phyloP scores from a whole-genome alignment of 1,140 invertebrate species.

The Acromyrmex echinatior region DNA sequence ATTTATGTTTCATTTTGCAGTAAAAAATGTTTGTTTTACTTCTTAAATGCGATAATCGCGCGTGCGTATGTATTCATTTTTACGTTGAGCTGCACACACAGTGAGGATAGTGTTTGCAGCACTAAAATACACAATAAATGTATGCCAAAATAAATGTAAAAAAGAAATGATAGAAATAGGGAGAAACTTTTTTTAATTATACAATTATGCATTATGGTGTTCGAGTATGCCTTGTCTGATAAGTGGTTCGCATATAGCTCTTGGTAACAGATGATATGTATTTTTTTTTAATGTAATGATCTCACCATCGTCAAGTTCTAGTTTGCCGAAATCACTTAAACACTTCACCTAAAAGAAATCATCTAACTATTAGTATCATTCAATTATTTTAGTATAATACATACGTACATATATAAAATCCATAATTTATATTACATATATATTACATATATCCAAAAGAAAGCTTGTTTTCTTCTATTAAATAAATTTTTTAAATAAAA shows the following conservation, averaged over 20 bases:
- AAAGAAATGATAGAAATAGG: not conserved
- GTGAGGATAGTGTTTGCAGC: not conserved
- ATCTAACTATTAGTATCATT: constrained; percentile 19
- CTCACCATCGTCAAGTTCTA: constrained; percentile 97
- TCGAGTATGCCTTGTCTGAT: constrained; percentile 97
- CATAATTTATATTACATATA: not conserved
- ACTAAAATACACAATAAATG: not conserved
- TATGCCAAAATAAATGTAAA: not conserved
- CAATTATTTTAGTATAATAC: not conserved
- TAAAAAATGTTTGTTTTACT: not conserved
- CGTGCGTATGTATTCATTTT: not conserved
- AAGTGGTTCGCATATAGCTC: constrained; percentile 95
- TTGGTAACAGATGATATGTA: constrained; percentile 95
- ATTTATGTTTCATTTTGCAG: not conserved
- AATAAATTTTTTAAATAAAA: not conserved
- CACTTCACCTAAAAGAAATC: constrained; percentile 91
- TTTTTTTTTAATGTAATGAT: constrained; percentile 96
- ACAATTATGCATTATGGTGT: constrained; percentile 86
- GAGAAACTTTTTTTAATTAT: not conserved
- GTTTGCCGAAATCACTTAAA: constrained; percentile 96
- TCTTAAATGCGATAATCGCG: not conserved
- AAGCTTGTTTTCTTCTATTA: not conserved
- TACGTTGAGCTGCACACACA: not conserved
- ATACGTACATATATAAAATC: not conserved
- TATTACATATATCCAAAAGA: not conserved